Evolutionary conservation across 2,888 invertebrate species (phyloP).

Genomic region (Lycocerus yunnanus): DNA sequence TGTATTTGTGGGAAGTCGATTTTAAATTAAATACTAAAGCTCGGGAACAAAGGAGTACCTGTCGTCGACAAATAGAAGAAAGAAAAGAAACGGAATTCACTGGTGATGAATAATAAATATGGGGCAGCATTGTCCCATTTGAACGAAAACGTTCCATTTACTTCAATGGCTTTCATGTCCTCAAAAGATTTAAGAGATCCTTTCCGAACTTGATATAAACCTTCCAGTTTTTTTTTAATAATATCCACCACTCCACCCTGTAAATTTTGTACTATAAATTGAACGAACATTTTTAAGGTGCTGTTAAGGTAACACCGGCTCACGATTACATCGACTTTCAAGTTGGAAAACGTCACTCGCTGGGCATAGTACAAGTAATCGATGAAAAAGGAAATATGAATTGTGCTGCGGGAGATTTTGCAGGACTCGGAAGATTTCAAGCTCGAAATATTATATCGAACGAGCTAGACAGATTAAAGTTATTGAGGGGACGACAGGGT

Average conservation of each 20-base stretch:
- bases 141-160: conserved; percentile 19
- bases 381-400: conserved; percentile 88
- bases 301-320: conserved; percentile 98
- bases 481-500: conserved; percentile 61
- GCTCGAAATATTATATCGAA: conserved; percentile 83
- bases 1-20: neutral
- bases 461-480: conserved; percentile 69
- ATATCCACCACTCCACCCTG: no score
- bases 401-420: conserved; percentile 74
- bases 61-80: conserved; percentile 16
- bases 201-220: neutral
- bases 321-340: conserved; percentile 98
- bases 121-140: conserved; percentile 18
- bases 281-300: conserved; percentile 64
- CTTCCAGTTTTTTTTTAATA: neutral
- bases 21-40: conserved; percentile 10
- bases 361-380: conserved; percentile 87
- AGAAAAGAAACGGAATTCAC: conserved; percentile 10
- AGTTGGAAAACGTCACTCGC: conserved; percentile 84
- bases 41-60: conserved; percentile 18
- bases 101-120: conserved; percentile 24
- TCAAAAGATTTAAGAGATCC: neutral
- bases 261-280: neutral
- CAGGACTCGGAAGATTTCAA: conserved; percentile 89
- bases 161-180: conserved; percentile 10